phyloP scores from a whole-genome alignment of 2,797 vertebrate species.

The Parotocinclus haroldoi region DNA sequence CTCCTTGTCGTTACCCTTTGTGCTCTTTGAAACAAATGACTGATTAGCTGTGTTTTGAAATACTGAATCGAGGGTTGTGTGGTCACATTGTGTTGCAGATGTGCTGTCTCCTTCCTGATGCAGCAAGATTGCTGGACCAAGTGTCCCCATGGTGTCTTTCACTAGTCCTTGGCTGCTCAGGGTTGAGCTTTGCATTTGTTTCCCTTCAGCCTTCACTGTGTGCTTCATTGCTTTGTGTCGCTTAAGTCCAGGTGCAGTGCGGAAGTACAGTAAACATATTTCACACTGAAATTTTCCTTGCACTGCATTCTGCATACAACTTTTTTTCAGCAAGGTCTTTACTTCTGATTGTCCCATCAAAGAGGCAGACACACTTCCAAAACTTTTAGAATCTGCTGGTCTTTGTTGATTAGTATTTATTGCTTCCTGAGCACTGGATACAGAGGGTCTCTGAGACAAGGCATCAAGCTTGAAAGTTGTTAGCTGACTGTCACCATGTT shows the following conservation, averaged over 20 bases:
- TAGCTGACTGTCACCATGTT: constrained; percentile 46
- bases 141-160: constrained; percentile 54
- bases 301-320: constrained; percentile 46
- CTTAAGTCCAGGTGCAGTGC: constrained; percentile 86
- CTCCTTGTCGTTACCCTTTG: constrained; percentile 46
- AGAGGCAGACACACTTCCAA: constrained; percentile 45
- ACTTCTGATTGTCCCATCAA: constrained; percentile 55
- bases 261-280: constrained; percentile 85
- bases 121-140: constrained; percentile 55
- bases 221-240: constrained; percentile 95
- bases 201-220: constrained; percentile 60
- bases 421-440: constrained; percentile 58
- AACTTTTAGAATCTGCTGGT: constrained; percentile 31
- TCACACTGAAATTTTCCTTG: constrained; percentile 78
- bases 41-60: constrained; percentile 59
- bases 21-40: constrained; percentile 47
- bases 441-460: constrained; percentile 42
- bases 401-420: constrained; percentile 48
- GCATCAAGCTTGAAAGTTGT: constrained; percentile 43
- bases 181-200: constrained; percentile 45
- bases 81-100: constrained; percentile 44
- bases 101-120: constrained; percentile 54
- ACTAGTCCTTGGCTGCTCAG: constrained; percentile 54
- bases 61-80: constrained; percentile 53
- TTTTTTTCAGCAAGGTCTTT: constrained; percentile 59